phyloP scores from a whole-genome alignment of 2,113 vertebrate genomes.

The Pterocles gutturalis region DNA sequence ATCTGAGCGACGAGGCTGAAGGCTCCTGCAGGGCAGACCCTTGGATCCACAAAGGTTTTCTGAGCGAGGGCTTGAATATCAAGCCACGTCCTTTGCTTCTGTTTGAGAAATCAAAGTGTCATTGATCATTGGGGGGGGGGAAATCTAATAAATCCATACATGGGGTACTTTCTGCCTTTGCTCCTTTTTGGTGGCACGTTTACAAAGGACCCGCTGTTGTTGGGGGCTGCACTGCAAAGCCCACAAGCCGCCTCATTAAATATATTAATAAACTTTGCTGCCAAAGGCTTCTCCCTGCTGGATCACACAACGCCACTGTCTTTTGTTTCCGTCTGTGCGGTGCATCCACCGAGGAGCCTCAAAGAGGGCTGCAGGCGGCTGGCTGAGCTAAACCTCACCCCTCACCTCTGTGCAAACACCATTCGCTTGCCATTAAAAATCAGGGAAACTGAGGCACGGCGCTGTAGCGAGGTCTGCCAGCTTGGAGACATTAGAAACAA shows the following conservation, averaged over 20 bases:
- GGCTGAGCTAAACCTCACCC: not conserved
- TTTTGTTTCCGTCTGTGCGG: not conserved
- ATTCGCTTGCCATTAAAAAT: not conserved
- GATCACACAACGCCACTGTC: not conserved
- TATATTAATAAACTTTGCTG: not conserved
- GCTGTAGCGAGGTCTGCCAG: accelerated
- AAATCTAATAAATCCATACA: not conserved
- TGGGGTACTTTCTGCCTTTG: not conserved
- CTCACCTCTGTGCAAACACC: not conserved
- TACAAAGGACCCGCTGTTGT: not conserved
- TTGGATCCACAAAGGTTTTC: not conserved
- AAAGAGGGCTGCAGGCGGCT: not conserved
- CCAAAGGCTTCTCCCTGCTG: not conserved
- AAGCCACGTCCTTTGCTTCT: not conserved
- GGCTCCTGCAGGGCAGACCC: not conserved
- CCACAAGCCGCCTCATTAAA: not conserved
- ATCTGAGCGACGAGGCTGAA: not conserved
- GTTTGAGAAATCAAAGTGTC: not conserved
- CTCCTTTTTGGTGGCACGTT: not conserved
- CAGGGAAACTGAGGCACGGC: not conserved
- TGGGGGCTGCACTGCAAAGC: not conserved
- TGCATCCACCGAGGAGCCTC: not conserved
- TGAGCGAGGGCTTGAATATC: not conserved
- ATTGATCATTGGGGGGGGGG: not conserved
- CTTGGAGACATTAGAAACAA: accelerated